Conservation (phyloP, 2,888 invertebrate genomes). For the Anthophora plumipes region DNA sequence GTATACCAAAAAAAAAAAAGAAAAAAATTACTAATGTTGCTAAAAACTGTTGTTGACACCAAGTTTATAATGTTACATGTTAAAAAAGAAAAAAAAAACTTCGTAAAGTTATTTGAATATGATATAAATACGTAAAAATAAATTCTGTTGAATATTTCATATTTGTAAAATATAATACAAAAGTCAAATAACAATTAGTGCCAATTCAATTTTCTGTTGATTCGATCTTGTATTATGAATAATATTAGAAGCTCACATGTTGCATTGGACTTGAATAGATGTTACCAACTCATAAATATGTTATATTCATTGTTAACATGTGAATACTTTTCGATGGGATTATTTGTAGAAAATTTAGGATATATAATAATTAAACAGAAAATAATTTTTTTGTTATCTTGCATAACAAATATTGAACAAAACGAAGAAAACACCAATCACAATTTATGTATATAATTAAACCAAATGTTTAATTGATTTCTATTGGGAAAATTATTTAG, state of each 20-base stretch:
- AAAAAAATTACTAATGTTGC: slow-evolving; percentile 62
- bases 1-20: too few species aligned
- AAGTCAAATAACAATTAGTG: slow-evolving; percentile 58
- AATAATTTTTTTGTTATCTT: slow-evolving; percentile 29
- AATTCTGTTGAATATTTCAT: slow-evolving; percentile 52
- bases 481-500: slow-evolving; percentile 25
- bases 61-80: slow-evolving; percentile 75
- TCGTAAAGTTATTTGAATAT: slow-evolving; percentile 61
- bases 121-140: slow-evolving; percentile 40
- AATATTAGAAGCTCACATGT: slow-evolving; percentile 35
- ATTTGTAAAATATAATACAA: slow-evolving; percentile 53
- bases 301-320: slow-evolving; percentile 42
- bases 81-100: slow-evolving; percentile 64
- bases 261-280: slow-evolving; percentile 33
- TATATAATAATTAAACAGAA: slow-evolving; percentile 19
- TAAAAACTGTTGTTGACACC: slow-evolving; percentile 69
- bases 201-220: slow-evolving; percentile 46
- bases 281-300: slow-evolving; percentile 28
- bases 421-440: slow-evolving; percentile 26
- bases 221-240: slow-evolving; percentile 23
- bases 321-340: slow-evolving; percentile 34
- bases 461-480: slow-evolving; percentile 16
- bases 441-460: slow-evolving; percentile 22
- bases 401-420: slow-evolving; percentile 11
- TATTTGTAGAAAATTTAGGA: slow-evolving; percentile 27